phyloP scores from a whole-genome alignment of 2,888 invertebrate species.

The Morinoia aosen region DNA sequence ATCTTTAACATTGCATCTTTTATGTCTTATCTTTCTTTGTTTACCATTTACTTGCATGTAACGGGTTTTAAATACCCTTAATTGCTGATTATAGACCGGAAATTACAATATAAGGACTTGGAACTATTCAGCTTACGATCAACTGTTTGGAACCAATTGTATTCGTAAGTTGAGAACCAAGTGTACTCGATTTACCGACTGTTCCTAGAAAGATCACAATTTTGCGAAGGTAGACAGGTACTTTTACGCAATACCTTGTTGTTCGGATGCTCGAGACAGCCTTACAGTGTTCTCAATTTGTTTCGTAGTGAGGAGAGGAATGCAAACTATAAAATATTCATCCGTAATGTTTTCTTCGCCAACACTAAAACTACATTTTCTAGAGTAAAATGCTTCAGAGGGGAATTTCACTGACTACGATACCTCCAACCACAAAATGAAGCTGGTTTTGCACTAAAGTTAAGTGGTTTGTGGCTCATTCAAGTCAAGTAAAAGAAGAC shows the following conservation, averaged over 20 bases:
- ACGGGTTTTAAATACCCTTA: too few relatives aligned
- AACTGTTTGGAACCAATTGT: too few relatives aligned
- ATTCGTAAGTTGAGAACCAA: too few relatives aligned
- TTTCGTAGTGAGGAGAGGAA: background rate
- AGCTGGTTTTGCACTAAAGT: constrained; percentile 2
- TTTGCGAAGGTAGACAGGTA: background rate
- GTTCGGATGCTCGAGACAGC: background rate
- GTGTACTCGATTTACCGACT: too few relatives aligned
- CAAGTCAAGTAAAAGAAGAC: constrained; percentile 4
- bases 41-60: too few relatives aligned
- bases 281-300: background rate
- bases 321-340: background rate
- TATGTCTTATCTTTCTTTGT: too few relatives aligned
- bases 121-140: too few relatives aligned
- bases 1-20: too few relatives aligned
- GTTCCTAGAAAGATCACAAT: too few relatives aligned
- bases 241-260: background rate
- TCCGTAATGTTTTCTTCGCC: background rate
- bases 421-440: background rate
- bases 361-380: background rate
- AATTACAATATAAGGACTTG: too few relatives aligned
- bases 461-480: constrained; percentile 6
- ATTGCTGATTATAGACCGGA: too few relatives aligned
- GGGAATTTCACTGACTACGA: background rate
- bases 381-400: background rate